Percentiles rank a stretch among this genome's conserved stretches.
Evolutionary conservation across 2,888 invertebrate genomes (phyloP).

Genomic region (Drosophila mercatorum): DNA sequence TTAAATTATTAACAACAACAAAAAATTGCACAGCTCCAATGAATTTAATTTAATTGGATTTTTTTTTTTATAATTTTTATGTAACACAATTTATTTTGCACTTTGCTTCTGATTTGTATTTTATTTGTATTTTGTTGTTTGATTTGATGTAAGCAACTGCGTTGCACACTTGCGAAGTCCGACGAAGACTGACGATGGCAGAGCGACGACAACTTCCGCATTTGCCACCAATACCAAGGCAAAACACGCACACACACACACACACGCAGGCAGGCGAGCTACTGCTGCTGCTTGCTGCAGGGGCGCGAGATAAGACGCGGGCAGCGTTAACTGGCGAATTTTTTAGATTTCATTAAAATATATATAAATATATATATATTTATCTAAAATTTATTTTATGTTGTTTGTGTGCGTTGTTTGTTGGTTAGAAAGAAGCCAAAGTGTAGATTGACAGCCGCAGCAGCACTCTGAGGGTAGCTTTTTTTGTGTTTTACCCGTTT

Average conservation of each 20-base stretch:
- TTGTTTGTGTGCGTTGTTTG: slow-evolving; percentile 60
- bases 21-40: slow-evolving; percentile 34
- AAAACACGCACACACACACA: slow-evolving; percentile 33
- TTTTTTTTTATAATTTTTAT: slow-evolving; percentile 19
- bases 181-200: slow-evolving; percentile 67
- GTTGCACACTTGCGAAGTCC: slow-evolving; percentile 59
- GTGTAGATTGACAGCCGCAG: slow-evolving; percentile 84
- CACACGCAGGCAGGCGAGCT: slow-evolving; percentile 10
- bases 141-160: slow-evolving; percentile 50
- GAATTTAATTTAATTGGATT: slow-evolving; percentile 10
- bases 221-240: slow-evolving; percentile 60
- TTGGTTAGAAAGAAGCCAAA: slow-evolving; percentile 85
- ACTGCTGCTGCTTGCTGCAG: slow-evolving; percentile 16
- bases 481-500: slow-evolving; percentile 75
- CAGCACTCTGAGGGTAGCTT: slow-evolving; percentile 83
- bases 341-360: slow-evolving; percentile 13
- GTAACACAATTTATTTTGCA: slow-evolving; percentile 35
- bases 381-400: slow-evolving; percentile 23
- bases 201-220: slow-evolving; percentile 68
- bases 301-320: slow-evolving; percentile 50
- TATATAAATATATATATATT: slow-evolving; percentile 11
- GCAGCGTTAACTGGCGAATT: slow-evolving; percentile 19
- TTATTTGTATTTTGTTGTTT: slow-evolving; percentile 8
- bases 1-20: slow-evolving; percentile 39
- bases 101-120: slow-evolving; percentile 21